A percentile compares a stretch with the other conserved stretches of the same genome.
These are phyloP conservation scores for Neolamprologus ventralis DNA, from an alignment of 2,113 vertebrate species.

Conservation along the genomic window DNA sequence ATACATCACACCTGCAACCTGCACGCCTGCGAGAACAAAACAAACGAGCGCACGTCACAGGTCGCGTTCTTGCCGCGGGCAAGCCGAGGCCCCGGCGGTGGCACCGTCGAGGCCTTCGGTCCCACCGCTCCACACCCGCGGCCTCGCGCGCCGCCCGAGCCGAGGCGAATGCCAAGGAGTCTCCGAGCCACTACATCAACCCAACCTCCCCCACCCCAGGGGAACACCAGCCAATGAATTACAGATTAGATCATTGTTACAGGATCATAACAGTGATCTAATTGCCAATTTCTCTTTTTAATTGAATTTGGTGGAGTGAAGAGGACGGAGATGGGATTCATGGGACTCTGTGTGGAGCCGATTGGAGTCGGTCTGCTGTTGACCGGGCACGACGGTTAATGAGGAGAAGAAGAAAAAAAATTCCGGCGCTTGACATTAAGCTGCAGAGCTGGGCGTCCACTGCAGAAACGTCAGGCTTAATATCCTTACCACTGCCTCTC, in stretches of 20 bases:
- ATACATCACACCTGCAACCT: neutral
- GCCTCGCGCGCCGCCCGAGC: neutral
- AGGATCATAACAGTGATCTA: conserved; percentile 75
- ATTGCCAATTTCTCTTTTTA: conserved; percentile 79
- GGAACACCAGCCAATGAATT: conserved; percentile 73
- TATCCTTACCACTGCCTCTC: neutral
- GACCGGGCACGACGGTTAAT: conserved; percentile 37
- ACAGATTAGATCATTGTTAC: conserved; percentile 78
- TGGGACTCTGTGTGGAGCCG: conserved; percentile 33
- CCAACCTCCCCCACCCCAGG: conserved; percentile 11
- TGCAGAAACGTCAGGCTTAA: neutral
- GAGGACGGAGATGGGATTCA: conserved; percentile 65
- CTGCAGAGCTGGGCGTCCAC: conserved; percentile 16
- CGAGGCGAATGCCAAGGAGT: conserved; percentile 59
- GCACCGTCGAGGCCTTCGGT: neutral
- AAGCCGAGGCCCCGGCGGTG: neutral
- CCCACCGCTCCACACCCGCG: neutral
- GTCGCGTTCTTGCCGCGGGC: conserved; percentile 57
- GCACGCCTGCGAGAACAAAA: neutral
- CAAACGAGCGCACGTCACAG: neutral
- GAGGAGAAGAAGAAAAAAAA: neutral
- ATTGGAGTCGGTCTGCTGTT: conserved; percentile 28
- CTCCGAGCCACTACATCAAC: conserved; percentile 49
- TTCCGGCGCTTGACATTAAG: conserved; percentile 6
- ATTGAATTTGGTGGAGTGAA: conserved; percentile 77